phyloP scores from a whole-genome alignment of 2,888 invertebrate species.

The Perdita meconis region DNA sequence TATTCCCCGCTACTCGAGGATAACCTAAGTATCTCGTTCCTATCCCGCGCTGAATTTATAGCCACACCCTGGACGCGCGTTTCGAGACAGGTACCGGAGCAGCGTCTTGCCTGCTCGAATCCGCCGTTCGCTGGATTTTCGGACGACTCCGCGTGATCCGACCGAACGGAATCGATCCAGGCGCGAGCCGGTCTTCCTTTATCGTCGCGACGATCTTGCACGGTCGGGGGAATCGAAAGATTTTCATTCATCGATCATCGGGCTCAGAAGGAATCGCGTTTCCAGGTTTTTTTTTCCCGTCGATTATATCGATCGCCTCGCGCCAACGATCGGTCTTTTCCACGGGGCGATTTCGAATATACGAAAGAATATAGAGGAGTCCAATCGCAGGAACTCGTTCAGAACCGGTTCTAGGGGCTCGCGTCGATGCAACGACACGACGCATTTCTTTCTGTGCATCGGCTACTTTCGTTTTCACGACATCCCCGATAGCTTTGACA shows the following conservation, averaged over 20 bases:
- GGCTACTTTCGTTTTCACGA: slow-evolving; percentile 78
- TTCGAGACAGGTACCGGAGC: slow-evolving; percentile 54
- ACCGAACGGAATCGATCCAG: too few relatives aligned
- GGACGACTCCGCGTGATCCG: too few relatives aligned
- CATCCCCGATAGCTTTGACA: slow-evolving; percentile 70
- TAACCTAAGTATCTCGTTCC: slow-evolving; percentile 56
- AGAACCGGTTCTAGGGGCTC: slow-evolving; percentile 72
- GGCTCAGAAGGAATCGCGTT: background rate
- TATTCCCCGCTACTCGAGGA: slow-evolving; percentile 44
- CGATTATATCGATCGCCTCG: slow-evolving; percentile 40
- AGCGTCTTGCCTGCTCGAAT: background rate
- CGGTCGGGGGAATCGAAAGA: slow-evolving; percentile 7
- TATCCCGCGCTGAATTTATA: slow-evolving; percentile 59
- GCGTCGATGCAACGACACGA: slow-evolving; percentile 73
- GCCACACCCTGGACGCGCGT: slow-evolving; percentile 50
- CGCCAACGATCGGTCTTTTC: slow-evolving; percentile 64
- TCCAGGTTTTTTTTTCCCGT: slow-evolving; percentile 19
- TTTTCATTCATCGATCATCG: slow-evolving; percentile 22
- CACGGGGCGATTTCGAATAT: slow-evolving; percentile 60
- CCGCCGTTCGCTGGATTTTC: slow-evolving; percentile 29
- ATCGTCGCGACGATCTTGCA: slow-evolving; percentile 13
- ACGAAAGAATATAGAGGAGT: slow-evolving; percentile 58
- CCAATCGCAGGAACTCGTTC: slow-evolving; percentile 70
- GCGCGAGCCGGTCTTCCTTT: background rate
- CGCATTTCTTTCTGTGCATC: slow-evolving; percentile 73